These are phyloP conservation scores for Bubo bubo DNA, from an alignment of 2,113 vertebrate genomes.

Conservation along the genomic window DNA sequence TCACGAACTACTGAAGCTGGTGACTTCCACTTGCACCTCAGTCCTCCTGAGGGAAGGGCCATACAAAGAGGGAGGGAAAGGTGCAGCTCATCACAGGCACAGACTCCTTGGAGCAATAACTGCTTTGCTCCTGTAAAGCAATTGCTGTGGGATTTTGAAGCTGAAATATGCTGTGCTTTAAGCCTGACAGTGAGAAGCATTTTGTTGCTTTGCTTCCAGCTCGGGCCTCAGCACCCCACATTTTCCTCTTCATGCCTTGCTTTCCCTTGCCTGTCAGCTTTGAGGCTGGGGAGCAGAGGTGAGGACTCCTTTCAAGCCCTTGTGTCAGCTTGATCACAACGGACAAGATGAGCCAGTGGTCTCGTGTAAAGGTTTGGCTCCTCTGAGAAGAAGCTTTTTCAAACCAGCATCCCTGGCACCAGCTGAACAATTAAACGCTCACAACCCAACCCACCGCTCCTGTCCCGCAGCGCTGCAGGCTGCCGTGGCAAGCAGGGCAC, in stretches of 20 bases:
- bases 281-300: neutral
- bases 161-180: neutral
- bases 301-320: neutral
- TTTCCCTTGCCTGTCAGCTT: neutral
- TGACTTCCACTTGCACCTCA: neutral
- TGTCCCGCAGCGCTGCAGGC: neutral
- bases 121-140: neutral
- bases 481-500: neutral
- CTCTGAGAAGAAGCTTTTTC: neutral
- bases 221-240: neutral
- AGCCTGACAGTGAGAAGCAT: neutral
- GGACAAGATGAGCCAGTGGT: neutral
- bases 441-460: neutral
- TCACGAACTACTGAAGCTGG: neutral
- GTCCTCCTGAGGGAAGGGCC: neutral
- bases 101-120: accelerated
- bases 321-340: neutral
- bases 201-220: neutral
- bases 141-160: neutral
- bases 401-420: neutral
- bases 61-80: neutral
- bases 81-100: neutral
- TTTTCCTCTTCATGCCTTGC: neutral
- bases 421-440: neutral
- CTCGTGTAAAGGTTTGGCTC: accelerated